These are phyloP conservation scores for Hypocryptadius cinnamomeus DNA, from an alignment of 2,113 vertebrate genomes.

Conservation along the genomic window DNA sequence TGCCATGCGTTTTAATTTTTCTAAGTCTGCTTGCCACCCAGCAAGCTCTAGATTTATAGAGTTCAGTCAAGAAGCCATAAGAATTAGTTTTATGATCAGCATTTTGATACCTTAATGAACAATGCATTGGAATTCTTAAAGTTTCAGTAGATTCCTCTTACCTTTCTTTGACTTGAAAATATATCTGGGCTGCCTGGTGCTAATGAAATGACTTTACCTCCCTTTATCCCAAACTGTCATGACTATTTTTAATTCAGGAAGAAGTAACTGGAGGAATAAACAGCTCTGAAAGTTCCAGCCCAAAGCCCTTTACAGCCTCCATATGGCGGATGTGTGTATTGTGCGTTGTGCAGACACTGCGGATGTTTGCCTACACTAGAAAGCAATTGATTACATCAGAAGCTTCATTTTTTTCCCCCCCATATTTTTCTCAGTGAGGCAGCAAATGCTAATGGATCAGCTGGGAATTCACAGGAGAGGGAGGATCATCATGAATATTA, in stretches of 20 bases:
- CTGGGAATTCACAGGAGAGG: slow-evolving; percentile 53
- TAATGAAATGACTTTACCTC: neutral
- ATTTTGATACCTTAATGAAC: neutral
- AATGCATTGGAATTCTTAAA: neutral
- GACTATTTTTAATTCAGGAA: neutral
- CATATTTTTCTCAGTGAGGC: slow-evolving; percentile 59
- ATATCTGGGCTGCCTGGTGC: neutral
- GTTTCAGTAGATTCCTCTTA: neutral
- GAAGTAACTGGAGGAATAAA: neutral
- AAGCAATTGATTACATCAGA: neutral
- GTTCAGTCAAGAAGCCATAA: neutral
- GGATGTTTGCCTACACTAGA: neutral
- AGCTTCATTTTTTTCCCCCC: neutral
- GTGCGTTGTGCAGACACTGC: neutral
- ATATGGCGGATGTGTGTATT: neutral
- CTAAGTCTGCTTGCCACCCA: neutral
- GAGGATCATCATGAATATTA: slow-evolving; percentile 77
- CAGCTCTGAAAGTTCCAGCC: neutral
- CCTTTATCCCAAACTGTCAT: neutral
- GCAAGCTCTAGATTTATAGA: neutral
- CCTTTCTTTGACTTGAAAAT: neutral
- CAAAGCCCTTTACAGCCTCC: slow-evolving; percentile 4
- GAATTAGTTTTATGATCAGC: neutral
- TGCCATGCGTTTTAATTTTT: slow-evolving; percentile 30
- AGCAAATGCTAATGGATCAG: slow-evolving; percentile 35